phyloP scores from a whole-genome alignment of 2,113 vertebrate genomes.

The Symphodus melops region DNA sequence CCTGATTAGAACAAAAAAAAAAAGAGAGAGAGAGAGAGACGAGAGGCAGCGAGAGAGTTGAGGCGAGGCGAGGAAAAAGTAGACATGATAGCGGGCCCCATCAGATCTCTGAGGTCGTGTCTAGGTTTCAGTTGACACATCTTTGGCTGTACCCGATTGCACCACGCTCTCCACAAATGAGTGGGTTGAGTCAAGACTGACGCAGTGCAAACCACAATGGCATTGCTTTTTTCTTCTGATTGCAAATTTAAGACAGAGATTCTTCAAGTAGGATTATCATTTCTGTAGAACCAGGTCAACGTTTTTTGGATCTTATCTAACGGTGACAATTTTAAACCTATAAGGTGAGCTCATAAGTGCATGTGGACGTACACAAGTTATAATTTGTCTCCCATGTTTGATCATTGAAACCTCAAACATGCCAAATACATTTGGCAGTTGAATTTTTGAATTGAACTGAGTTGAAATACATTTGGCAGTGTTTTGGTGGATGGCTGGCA shows the following conservation, averaged over 20 bases:
- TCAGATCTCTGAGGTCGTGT: slow-evolving; percentile 70
- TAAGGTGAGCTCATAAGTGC: not conserved
- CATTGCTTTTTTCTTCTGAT: slow-evolving; percentile 55
- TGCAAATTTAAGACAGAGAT: slow-evolving; percentile 45
- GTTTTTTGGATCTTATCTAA: not conserved
- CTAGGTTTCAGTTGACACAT: slow-evolving; percentile 73
- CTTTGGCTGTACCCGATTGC: slow-evolving; percentile 34
- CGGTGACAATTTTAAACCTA: not conserved
- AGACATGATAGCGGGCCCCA: slow-evolving; percentile 51
- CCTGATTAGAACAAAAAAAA: slow-evolving; percentile 74
- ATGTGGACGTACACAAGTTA: not conserved
- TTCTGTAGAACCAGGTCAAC: not conserved
- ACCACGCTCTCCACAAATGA: slow-evolving; percentile 66
- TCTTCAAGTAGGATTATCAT: slow-evolving; percentile 3
- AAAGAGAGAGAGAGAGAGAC: slow-evolving; percentile 35
- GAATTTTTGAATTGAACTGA: no score
- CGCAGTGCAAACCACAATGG: slow-evolving; percentile 58
- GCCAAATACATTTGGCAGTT: not conserved
- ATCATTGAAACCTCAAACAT: not conserved
- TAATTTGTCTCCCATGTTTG: not conserved
- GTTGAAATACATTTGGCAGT: not conserved
- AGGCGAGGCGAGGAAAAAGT: slow-evolving; percentile 56
- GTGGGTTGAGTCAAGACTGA: slow-evolving; percentile 46
- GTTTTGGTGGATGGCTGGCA: slow-evolving; percentile 6
- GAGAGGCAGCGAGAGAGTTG: slow-evolving; percentile 55